A percentile compares a stretch with the other conserved stretches of the same genome.
phyloP scores from a whole-genome alignment of 2,113 vertebrate species.

The Micronycteris hirsuta region DNA sequence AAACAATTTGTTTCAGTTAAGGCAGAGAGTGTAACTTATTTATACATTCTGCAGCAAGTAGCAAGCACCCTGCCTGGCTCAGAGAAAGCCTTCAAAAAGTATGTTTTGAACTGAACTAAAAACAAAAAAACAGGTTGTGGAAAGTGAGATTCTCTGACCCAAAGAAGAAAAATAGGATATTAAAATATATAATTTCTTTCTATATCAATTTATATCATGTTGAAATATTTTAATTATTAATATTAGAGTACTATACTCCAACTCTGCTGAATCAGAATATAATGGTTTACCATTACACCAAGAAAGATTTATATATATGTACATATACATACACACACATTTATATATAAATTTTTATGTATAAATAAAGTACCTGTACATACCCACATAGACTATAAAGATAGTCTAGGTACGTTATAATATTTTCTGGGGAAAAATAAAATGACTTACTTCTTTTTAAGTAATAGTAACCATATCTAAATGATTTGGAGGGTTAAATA shows the following conservation, averaged over 20 bases:
- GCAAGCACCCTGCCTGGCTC: neutral
- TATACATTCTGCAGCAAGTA: neutral
- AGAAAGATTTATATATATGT: neutral
- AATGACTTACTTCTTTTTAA: neutral
- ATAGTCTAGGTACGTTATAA: neutral
- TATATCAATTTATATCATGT: neutral
- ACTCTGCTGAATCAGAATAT: neutral
- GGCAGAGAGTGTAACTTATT: neutral
- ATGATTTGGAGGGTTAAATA: neutral
- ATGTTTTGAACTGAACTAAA: neutral
- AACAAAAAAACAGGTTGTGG: neutral
- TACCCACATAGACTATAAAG: neutral
- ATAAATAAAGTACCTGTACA: no score
- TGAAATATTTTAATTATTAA: neutral
- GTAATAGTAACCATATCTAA: neutral
- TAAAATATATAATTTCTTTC: neutral
- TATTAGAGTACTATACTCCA: neutral
- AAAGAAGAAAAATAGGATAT: neutral
- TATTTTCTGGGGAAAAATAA: neutral
- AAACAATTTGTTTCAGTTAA: constrained; percentile 8
- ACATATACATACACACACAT: no score
- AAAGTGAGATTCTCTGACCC: neutral
- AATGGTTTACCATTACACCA: neutral
- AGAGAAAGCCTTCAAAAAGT: neutral
- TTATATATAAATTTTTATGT: no score